These are phyloP conservation scores for Ophioninae sp. DNA, from an alignment of 2,888 invertebrate species.

Conservation along the genomic window DNA sequence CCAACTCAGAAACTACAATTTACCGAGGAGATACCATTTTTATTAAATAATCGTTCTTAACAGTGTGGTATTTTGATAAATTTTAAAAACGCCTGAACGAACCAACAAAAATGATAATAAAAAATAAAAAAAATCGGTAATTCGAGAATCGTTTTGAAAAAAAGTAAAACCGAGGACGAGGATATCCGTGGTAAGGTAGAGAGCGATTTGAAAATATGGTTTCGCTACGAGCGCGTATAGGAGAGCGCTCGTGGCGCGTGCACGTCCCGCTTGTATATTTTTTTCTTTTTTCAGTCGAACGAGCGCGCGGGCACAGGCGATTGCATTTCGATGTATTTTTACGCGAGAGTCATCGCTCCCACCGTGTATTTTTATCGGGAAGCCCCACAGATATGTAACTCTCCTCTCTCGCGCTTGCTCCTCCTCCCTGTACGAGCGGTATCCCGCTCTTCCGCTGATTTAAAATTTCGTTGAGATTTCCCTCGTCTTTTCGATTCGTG, in stretches of 20 bases:
- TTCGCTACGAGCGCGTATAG: background rate
- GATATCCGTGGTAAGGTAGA: no score
- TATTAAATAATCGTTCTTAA: background rate
- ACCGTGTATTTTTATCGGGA: constrained; percentile 79
- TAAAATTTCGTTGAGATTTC: constrained; percentile 49
- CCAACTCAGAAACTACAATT: background rate
- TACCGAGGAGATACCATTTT: background rate
- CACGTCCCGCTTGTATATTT: constrained; percentile 37
- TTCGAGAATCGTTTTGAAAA: no score
- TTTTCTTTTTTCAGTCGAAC: constrained; percentile 42
- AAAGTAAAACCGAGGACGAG: no score
- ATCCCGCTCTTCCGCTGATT: constrained; percentile 52
- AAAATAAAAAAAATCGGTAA: no score
- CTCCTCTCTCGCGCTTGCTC: constrained; percentile 37
- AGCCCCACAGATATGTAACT: constrained; percentile 73
- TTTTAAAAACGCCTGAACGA: no score
- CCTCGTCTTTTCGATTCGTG: constrained; percentile 5
- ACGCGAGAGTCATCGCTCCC: constrained; percentile 80
- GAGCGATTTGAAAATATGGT: no score
- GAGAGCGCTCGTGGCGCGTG: constrained; percentile 57
- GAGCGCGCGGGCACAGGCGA: constrained; percentile 64
- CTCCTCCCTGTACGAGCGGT: constrained; percentile 13
- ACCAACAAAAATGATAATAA: no score
- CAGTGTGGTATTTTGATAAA: no score
- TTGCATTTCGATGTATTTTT: constrained; percentile 80